Percentiles rank a stretch among this genome's conserved stretches.
phyloP scores from a whole-genome alignment of 1,140 invertebrate genomes.

The Saxidomus purpurata region DNA sequence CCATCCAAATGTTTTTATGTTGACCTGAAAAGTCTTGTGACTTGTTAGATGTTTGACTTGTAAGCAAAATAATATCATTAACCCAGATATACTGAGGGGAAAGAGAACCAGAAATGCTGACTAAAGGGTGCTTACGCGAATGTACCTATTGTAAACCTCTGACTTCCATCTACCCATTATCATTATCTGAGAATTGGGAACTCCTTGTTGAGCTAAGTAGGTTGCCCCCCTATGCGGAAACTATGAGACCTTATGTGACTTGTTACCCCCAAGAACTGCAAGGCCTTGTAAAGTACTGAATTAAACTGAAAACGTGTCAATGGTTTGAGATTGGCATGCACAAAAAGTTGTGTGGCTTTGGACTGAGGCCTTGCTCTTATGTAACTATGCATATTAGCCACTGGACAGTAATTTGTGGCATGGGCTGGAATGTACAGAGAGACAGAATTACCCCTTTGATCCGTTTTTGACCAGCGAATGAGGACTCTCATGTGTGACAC shows the following conservation, averaged over 20 bases:
- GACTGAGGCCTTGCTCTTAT: not conserved
- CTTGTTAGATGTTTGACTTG: too few species aligned
- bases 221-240: conserved; percentile 12
- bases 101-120: too few species aligned
- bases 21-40: too few species aligned
- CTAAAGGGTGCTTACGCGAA: too few species aligned
- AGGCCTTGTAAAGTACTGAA: not conserved
- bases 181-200: not conserved
- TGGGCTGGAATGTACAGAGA: too few species aligned
- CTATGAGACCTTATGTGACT: not conserved
- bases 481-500: not conserved
- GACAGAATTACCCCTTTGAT: not conserved
- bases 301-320: not conserved
- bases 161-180: not conserved
- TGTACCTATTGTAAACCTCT: not conserved
- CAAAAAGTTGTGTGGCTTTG: not conserved
- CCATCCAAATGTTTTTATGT: too few species aligned
- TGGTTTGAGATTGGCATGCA: not conserved
- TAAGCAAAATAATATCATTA: too few species aligned
- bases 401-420: too few species aligned
- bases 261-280: not conserved
- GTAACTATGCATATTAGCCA: not conserved
- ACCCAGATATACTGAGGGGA: too few species aligned
- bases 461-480: not conserved
- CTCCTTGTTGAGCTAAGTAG: not conserved